Percentiles rank a stretch among this genome's conserved stretches.
Conservation (phyloP, 92 coral and sea anemone species). For the Siderastrea radians region DNA sequence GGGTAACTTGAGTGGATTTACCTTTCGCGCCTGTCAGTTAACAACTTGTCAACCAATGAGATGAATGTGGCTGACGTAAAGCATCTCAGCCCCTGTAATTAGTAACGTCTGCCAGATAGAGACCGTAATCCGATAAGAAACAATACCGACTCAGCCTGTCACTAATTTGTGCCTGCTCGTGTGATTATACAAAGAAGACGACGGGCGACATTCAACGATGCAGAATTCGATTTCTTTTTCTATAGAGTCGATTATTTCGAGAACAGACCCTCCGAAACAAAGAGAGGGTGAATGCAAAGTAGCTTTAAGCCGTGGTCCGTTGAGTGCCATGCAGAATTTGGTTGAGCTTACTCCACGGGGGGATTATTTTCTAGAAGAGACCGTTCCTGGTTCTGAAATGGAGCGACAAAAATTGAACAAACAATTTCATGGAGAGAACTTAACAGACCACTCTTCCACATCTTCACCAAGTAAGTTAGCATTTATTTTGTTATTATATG, state of each 20-base stretch:
- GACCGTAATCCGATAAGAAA: slow-evolving; percentile 97
- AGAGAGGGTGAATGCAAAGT: slow-evolving; percentile 10
- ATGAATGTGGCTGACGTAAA: slow-evolving; percentile 68
- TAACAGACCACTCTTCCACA: neutral
- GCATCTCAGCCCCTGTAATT: slow-evolving; percentile 82
- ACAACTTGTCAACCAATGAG: slow-evolving; percentile 83
- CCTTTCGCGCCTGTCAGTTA: slow-evolving; percentile 80
- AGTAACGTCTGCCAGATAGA: slow-evolving; percentile 75
- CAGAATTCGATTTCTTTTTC: slow-evolving; percentile 94
- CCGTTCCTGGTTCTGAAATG: slow-evolving; percentile 3
- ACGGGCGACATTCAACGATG: slow-evolving; percentile 70
- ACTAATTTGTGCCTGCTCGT: slow-evolving; percentile 47
- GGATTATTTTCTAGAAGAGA: slow-evolving; percentile 12
- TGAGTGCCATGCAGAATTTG: slow-evolving; percentile 55
- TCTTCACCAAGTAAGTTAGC: slow-evolving; percentile 20
- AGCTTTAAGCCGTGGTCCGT: slow-evolving; percentile 33
- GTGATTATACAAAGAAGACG: slow-evolving; percentile 40
- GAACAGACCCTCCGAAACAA: slow-evolving; percentile 88
- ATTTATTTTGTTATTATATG: neutral
- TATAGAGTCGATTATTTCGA: slow-evolving; percentile 92
- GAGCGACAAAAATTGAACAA: slow-evolving; percentile 29
- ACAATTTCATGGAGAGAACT: slow-evolving; percentile 21
- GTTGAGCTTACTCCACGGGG: slow-evolving; percentile 47
- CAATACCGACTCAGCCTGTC: slow-evolving; percentile 51
- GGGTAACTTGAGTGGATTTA: slow-evolving; percentile 83